Base-by-base conservation (phyloP, 1,140 invertebrate species). In the Steinernema feltiae region DNA sequence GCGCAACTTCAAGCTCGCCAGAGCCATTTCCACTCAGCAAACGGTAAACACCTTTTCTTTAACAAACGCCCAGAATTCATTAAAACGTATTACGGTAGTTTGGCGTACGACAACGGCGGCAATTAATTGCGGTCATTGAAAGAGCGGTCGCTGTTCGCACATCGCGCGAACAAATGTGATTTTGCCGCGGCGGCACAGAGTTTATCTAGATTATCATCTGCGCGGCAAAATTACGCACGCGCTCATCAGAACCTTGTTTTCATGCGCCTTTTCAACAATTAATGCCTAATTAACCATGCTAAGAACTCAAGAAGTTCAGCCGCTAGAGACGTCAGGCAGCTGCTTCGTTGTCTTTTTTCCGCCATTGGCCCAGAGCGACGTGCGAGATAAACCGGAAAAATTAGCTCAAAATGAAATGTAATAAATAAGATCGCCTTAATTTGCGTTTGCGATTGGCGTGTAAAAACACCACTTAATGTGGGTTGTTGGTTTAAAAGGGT, bases 361-460 rank as follows among this genome's bases (percentile, higher is more conserved):
- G 3, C 53, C 7, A 63, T 17, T 63, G 53, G 2, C 24, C 24
- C 7, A 63, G 24, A 63, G 53, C 35, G 53, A 27, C 53, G 53
- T 17, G 24, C 53, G 12, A 63, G 7, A 63, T 3, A 41, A 63
- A 63, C 12, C 53, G 12, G 53, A 27, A 63, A 63, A 63, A 63
- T 63, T 63, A 63, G 53, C 53, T 63, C 53, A 63, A 63, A 63
- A 63, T 63, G 53, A 63, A 63, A 63, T 63, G 53, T 63, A 63
- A 63, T 63, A 63, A 63, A 63, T 63, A 63, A 63, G 53, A 63
- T 63, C 53, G 53, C 53, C 53, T 63, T 63, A 63, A 63, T 63
- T 63, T 27, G 53, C 53, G 53, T 63, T 63, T 27, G 53, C 53
- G 53, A 63, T 63, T 63, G 53, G 53, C 53, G 53, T 63, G 53